Base-by-base conservation (phyloP, 2,113 vertebrate species). In the Lipophrys pholis region DNA sequence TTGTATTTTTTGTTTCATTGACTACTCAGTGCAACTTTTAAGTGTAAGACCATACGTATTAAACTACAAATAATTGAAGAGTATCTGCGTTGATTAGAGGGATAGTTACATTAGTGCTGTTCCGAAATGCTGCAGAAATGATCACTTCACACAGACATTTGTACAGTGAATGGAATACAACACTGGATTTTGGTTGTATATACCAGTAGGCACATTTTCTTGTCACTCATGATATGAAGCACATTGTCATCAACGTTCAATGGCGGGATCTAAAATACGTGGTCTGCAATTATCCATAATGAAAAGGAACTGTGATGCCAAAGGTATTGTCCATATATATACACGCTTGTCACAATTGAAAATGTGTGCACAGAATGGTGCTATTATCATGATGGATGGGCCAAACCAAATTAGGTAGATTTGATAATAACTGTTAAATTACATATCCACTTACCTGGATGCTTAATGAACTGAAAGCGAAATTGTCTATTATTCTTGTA, bases 361-460 rank as follows among this genome's bases (percentile, higher is more conserved):
- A 81, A 70, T 73, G 30, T 79, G 67, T 50, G 52, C 59, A 51
- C 7, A 76, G 56, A 83, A 82, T 80, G 45, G 75, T 64, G 67
- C 78, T 16, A 82, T 89, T 83, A 85, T 76, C 48, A 79, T 89
- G 83, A 88, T 83, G 78, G 79, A 88, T 76, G 55, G 87, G 59
- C 67, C 74, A 67, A 86, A 78, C 74, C 81, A 75, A 88, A 91
- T 90, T 86, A 90, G 74, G 42, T 67, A 81, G 81, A 86, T 83
- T 81, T 76, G 57, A 91, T 89, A 87, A 91, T 89, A 83, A 87
- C 61, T 76, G 69, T 83, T 85, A 84, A 91, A 91, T 91, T 75
- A 82, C 86, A 86, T 76, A 80, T 91, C 85, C 84, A 86, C 87
- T 88, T 90, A 92, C 89, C 87, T 93, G 78, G 56, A 87, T 83